These are phyloP conservation scores for Lepus timidus DNA, from an alignment of 2,113 vertebrate genomes.

Conservation along the genomic window DNA sequence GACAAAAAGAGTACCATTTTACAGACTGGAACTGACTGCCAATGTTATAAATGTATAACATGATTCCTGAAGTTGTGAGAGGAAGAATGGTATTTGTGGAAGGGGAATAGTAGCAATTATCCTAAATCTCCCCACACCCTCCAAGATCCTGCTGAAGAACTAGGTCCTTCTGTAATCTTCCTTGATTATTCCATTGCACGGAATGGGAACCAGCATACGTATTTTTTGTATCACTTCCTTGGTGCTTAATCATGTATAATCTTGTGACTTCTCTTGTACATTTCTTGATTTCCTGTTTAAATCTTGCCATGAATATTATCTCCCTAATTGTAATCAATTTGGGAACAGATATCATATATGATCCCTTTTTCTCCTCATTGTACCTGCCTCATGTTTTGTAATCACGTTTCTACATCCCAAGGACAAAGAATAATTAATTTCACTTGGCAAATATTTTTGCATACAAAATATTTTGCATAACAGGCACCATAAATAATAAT, in stretches of 20 bases:
- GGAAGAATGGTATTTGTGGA: background rate
- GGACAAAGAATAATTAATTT: constrained; percentile 52
- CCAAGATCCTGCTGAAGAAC: constrained; percentile 4
- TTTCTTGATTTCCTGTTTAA: constrained; percentile 48
- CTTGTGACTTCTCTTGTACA: constrained; percentile 43
- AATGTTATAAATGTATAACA: constrained; percentile 43
- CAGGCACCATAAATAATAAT: constrained; percentile 64
- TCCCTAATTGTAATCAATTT: constrained; percentile 22
- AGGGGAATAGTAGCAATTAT: background rate
- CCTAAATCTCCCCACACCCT: constrained; percentile 10
- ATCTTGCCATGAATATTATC: constrained; percentile 30
- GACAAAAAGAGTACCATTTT: constrained; percentile 6
- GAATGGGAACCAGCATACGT: background rate
- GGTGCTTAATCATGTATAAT: background rate
- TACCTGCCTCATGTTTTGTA: constrained; percentile 28
- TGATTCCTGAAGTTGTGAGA: constrained; percentile 11
- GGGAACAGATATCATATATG: constrained; percentile 5
- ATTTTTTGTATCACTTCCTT: constrained; percentile 17
- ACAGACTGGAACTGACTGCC: background rate
- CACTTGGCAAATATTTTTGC: constrained; percentile 38
- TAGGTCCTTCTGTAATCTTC: constrained; percentile 7
- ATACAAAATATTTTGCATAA: background rate
- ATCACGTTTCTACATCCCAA: constrained; percentile 42
- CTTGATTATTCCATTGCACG: background rate
- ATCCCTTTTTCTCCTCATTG: constrained; percentile 16